Conservation (phyloP, 2,797 vertebrate species). For the Onychomys arenicola region DNA sequence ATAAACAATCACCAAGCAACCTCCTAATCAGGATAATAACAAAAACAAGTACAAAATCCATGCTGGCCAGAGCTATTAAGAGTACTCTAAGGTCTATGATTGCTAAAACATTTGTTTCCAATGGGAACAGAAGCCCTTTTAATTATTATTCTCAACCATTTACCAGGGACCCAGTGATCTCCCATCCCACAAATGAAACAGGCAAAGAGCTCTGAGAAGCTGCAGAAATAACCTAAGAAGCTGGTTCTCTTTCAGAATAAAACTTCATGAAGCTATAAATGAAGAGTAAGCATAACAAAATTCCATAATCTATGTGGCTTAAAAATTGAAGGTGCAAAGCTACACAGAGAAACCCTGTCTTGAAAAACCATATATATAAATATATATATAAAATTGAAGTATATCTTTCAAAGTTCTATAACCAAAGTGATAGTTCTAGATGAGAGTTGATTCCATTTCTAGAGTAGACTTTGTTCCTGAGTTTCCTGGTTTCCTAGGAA, state of each 20-base stretch:
- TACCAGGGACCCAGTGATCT: slow-evolving; percentile 36
- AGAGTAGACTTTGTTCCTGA: neutral
- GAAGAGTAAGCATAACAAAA: neutral
- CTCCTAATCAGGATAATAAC: slow-evolving; percentile 65
- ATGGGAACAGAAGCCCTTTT: slow-evolving; percentile 31
- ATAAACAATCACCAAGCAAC: slow-evolving; percentile 5
- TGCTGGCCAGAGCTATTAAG: slow-evolving; percentile 62
- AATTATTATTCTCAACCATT: slow-evolving; percentile 52
- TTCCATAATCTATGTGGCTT: neutral
- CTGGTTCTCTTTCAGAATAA: neutral
- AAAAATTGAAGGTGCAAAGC: neutral
- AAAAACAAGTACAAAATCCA: slow-evolving; percentile 59
- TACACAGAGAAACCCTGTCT: too few relatives aligned
- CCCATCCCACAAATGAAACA: neutral
- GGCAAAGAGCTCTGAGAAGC: neutral
- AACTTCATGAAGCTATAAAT: neutral
- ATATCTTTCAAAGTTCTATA: neutral
- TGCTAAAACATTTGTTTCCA: slow-evolving; percentile 56
- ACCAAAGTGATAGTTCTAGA: neutral
- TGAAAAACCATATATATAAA: too few relatives aligned
- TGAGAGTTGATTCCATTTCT: neutral
- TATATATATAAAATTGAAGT: too few relatives aligned
- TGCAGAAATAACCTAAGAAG: neutral
- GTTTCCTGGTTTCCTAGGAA: neutral
- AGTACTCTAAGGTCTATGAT: neutral